Conservation (phyloP, 2,888 invertebrate genomes). For the Apodemia hepburni region DNA sequence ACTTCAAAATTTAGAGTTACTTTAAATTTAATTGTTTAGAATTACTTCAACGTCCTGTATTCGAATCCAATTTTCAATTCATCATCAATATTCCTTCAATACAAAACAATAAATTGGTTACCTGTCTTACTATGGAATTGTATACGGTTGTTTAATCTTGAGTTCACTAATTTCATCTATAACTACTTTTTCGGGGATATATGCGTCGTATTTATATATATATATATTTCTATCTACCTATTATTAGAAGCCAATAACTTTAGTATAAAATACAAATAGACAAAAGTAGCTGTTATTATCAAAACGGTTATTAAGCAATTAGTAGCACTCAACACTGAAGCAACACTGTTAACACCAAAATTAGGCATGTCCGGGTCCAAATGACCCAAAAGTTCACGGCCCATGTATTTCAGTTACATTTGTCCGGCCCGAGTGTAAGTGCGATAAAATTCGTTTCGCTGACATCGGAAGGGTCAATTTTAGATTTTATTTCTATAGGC, state of each 20-base stretch:
- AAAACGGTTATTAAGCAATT: constrained; percentile 7
- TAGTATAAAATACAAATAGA: background rate
- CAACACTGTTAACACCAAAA: constrained; percentile 46
- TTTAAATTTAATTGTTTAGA: no score
- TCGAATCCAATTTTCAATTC: no score
- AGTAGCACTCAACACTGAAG: constrained; percentile 3
- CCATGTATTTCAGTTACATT: constrained; percentile 71
- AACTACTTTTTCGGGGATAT: no score
- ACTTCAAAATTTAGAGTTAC: no score
- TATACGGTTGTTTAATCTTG: no score
- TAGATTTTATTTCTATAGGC: constrained; percentile 34
- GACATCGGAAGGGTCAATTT: constrained; percentile 63
- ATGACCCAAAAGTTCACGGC: constrained; percentile 68
- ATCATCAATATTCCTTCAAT: no score
- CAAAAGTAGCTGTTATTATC: background rate
- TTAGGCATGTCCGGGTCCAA: constrained; percentile 63
- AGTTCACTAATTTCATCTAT: no score
- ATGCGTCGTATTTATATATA: background rate
- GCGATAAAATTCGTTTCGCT: constrained; percentile 67
- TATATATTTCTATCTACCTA: background rate
- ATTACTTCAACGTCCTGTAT: no score
- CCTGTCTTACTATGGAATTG: no score
- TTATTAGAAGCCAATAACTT: background rate
- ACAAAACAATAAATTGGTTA: no score
- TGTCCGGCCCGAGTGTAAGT: constrained; percentile 64